Percentiles rank a stretch among this genome's conserved stretches.
Conservation (phyloP, 2,888 invertebrate genomes). For the Drosophila lacicola region DNA sequence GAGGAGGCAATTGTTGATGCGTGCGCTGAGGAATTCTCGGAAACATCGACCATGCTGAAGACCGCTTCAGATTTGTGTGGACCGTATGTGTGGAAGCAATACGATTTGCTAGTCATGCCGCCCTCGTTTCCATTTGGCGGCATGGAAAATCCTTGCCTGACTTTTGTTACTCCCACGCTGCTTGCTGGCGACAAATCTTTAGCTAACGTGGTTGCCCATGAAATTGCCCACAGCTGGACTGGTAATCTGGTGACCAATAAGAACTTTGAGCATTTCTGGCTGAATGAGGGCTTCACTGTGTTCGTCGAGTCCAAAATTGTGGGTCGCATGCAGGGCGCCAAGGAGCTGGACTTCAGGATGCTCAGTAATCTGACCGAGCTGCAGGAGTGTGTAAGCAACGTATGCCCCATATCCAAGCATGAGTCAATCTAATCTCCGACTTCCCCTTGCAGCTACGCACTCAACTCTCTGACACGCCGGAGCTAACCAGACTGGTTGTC, state of each 20-base stretch:
- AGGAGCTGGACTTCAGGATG: conserved; percentile 92
- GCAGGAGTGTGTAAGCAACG: conserved; percentile 88
- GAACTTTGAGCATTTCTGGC: conserved; percentile 98
- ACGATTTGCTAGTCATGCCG: conserved; percentile 95
- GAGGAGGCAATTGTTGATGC: conserved; percentile 93
- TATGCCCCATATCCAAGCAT: neutral
- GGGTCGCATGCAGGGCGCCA: conserved; percentile 89
- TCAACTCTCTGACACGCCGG: conserved; percentile 88
- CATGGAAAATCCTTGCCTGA: conserved; percentile 99
- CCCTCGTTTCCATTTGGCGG: conserved; percentile 97
- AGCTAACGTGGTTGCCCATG: conserved; percentile 96
- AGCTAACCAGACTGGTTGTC: conserved; percentile 92
- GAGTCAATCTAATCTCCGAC: conserved; percentile 37
- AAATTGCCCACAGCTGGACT: conserved; percentile 98
- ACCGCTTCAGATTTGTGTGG: conserved; percentile 94
- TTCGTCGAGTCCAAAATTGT: conserved; percentile 95
- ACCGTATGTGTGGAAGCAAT: conserved; percentile 95
- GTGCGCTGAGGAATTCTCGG: conserved; percentile 94
- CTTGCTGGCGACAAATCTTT: conserved; percentile 96
- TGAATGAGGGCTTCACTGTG: conserved; percentile 96
- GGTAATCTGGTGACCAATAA: conserved; percentile 97
- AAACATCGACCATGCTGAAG: conserved; percentile 92
- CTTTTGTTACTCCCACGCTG: conserved; percentile 97
- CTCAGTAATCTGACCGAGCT: conserved; percentile 91
- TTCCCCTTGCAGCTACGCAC: conserved; percentile 84